Evolutionary conservation across 1,140 invertebrate species (phyloP), one percentile per base, ranked within the genome.

Genomic region (Lasioglossum albipes): DNA sequence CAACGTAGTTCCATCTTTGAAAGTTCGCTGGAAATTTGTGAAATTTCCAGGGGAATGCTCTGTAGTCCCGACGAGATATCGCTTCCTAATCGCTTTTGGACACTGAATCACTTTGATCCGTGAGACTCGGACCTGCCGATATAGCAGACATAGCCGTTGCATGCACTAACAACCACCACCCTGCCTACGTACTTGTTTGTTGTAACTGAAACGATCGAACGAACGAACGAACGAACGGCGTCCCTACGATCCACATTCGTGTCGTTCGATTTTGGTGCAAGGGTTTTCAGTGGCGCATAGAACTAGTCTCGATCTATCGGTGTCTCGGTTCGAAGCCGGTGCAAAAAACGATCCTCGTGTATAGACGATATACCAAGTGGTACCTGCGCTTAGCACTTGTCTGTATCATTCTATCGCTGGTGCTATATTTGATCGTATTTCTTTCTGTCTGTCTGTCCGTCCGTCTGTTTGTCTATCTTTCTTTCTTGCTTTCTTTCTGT

Each of bases 151-250:
- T 79, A 79, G 70, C 27, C 45, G 45, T 73, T 80, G 78, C 78
- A 80, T 80, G 78, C 57, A 80, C 52, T 75, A 45, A 68, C 61
- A n/a, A n/a, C 20, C 6, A 74, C 42, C 62, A 66, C 42, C 54
- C 71, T 82, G 62, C 76, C 83, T 87, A 82, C 85, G 83, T 87
- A 85, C 85, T 87, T 87, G 77, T 87, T 83, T 87, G 85, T 83
- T 71, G 62, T 65, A 62, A n/a, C 20, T n/a, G 20, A 61, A 61
- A 69, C 12, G 27, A 78, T 22, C 20, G 65, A 78, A 52, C 45
- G 27, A 54, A 70, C 13, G 27, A 78, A 41, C 20, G 65, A 78
- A 41, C 45, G 42, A 49, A 49, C 13, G 13, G 13, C 36, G 36
- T 36, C 36, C 36, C 36, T 3, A 52, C n/a, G 59, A 49, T 70